phyloP scores from a whole-genome alignment of 2,113 vertebrate genomes.

The Phrynosoma blainvillii region DNA sequence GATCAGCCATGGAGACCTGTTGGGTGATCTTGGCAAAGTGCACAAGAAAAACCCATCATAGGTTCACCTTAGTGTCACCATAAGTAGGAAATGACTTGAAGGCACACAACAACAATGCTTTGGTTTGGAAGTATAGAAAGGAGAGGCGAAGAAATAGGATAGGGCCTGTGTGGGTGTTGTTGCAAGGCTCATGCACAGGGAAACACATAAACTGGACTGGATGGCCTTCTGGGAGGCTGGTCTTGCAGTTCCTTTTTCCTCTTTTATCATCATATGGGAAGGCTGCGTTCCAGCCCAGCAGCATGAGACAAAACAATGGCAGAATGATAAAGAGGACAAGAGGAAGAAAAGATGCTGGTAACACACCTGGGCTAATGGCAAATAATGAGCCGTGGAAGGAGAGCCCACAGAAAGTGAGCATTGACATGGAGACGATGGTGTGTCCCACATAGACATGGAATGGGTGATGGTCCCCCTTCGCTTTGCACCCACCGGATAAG shows the following conservation, averaged over 20 bases:
- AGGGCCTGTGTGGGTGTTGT: neutral
- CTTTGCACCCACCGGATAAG: neutral
- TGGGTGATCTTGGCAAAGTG: too few species aligned
- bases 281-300: neutral
- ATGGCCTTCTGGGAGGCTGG: too few species aligned
- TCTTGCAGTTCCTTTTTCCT: neutral
- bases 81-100: too few species aligned
- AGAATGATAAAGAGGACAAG: accelerated
- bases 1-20: too few species aligned
- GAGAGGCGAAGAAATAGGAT: too few species aligned
- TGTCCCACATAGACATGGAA: too few species aligned
- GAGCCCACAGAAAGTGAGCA: accelerated
- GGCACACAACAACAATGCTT: too few species aligned
- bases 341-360: neutral
- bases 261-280: accelerated
- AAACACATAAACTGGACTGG: neutral
- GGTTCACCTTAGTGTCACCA: too few species aligned
- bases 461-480: neutral
- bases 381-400: neutral
- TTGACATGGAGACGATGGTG: accelerated
- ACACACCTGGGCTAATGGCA: neutral
- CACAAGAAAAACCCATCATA: too few species aligned
- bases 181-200: neutral
- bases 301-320: slow-evolving; percentile 2
- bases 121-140: too few species aligned